Evolutionary conservation across 2,113 vertebrate genomes (phyloP).

Genomic region (Anhinga anhinga): DNA sequence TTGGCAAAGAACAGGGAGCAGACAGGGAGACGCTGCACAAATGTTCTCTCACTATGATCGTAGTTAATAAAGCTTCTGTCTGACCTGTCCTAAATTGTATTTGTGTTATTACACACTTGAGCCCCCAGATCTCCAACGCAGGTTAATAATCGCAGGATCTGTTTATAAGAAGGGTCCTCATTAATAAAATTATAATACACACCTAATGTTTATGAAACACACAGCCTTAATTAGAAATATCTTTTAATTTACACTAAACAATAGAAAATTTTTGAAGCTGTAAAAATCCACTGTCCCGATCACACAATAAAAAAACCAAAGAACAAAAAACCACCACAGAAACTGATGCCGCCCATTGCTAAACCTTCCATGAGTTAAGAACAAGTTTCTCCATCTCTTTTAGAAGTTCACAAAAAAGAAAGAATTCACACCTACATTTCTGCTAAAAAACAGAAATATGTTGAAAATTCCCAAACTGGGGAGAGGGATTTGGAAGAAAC

Average conservation of each 20-base stretch:
- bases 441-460: background rate
- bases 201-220: background rate
- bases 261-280: background rate
- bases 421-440: background rate
- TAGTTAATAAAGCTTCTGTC: background rate
- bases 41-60: background rate
- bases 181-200: background rate
- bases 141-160: background rate
- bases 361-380: background rate
- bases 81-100: background rate
- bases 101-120: background rate
- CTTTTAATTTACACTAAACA: conserved; percentile 44
- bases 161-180: background rate
- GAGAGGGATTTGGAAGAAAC: background rate
- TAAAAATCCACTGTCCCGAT: background rate
- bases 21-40: background rate
- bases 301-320: background rate
- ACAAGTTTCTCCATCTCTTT: background rate
- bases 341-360: background rate
- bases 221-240: conserved; percentile 1
- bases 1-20: background rate
- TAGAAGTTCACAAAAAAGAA: background rate
- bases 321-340: background rate
- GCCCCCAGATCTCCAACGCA: background rate
- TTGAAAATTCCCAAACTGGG: background rate